Conservation (phyloP, 2,797 vertebrate genomes). For the Petrocephalus schoutedeni region DNA sequence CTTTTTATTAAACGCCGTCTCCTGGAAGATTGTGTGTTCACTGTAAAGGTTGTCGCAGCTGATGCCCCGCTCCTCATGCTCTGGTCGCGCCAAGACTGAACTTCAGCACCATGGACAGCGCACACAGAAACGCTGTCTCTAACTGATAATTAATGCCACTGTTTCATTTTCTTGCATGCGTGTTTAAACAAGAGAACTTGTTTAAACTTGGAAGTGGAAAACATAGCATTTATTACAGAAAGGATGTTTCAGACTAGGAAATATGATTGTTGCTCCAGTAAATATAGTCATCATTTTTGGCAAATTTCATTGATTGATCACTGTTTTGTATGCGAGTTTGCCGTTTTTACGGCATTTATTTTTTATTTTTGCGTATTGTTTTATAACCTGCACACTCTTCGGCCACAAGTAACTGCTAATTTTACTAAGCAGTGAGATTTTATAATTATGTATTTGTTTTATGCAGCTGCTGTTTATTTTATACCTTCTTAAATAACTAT, state of each 20-base stretch:
- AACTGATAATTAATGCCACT: not conserved
- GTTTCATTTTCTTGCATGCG: not conserved
- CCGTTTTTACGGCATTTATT: not conserved
- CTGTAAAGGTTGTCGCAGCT: constrained; percentile 78
- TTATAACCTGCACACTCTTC: not conserved
- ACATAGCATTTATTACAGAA: not conserved
- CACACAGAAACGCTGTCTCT: not conserved
- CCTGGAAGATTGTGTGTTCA: constrained; percentile 80
- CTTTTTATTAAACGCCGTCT: constrained; percentile 88
- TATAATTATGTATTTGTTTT: not conserved
- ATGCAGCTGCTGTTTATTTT: not conserved
- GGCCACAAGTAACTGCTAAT: not conserved
- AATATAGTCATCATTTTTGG: not conserved
- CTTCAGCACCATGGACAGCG: not conserved
- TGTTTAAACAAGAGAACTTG: not conserved
- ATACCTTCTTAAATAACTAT: not conserved
- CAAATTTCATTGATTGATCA: not conserved
- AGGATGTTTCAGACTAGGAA: not conserved
- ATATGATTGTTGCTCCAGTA: not conserved
- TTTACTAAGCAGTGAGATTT: not conserved
- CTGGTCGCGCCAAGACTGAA: not conserved
- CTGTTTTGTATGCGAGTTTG: not conserved
- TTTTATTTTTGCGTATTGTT: not conserved
- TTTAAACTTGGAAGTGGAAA: not conserved
- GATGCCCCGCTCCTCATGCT: constrained; percentile 64